Percentiles rank a stretch among this genome's conserved stretches.
These are phyloP conservation scores for Pithys albifrons DNA, from an alignment of 2,113 vertebrate genomes.

Conservation along the genomic window DNA sequence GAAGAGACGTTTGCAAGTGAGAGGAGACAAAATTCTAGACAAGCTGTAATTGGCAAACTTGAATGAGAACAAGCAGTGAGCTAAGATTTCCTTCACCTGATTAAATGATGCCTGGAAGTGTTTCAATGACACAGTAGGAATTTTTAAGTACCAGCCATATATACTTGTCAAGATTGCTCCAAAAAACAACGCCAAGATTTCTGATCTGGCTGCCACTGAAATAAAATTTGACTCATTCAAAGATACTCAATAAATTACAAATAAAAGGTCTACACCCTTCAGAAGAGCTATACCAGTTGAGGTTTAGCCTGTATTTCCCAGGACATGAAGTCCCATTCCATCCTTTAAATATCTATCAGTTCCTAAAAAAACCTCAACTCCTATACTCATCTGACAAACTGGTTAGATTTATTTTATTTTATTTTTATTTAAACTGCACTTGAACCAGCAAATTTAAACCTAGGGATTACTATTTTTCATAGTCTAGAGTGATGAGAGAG, in stretches of 20 bases:
- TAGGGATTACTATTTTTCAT: neutral
- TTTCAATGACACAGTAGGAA: neutral
- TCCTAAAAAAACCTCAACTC: neutral
- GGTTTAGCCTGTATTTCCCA: neutral
- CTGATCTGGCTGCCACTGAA: neutral
- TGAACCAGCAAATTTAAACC: neutral
- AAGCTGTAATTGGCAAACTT: slow-evolving; percentile 24
- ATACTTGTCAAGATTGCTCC: slow-evolving; percentile 26
- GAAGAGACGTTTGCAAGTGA: neutral
- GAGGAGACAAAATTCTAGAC: neutral
- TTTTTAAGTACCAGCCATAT: slow-evolving; percentile 30
- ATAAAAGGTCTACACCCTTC: neutral
- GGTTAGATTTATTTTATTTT: neutral
- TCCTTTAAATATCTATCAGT: neutral
- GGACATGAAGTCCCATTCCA: neutral
- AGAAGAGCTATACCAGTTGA: neutral
- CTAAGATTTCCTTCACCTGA: slow-evolving; percentile 43
- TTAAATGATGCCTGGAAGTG: slow-evolving; percentile 39
- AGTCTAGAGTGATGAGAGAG: neutral
- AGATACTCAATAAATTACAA: neutral
- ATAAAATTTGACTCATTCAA: neutral
- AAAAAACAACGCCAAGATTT: slow-evolving; percentile 22
- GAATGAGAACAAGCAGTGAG: neutral
- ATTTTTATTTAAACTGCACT: neutral
- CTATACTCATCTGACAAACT: neutral